Base-by-base conservation (phyloP, 2,113 vertebrate species). In the Pterocles burchelli region DNA sequence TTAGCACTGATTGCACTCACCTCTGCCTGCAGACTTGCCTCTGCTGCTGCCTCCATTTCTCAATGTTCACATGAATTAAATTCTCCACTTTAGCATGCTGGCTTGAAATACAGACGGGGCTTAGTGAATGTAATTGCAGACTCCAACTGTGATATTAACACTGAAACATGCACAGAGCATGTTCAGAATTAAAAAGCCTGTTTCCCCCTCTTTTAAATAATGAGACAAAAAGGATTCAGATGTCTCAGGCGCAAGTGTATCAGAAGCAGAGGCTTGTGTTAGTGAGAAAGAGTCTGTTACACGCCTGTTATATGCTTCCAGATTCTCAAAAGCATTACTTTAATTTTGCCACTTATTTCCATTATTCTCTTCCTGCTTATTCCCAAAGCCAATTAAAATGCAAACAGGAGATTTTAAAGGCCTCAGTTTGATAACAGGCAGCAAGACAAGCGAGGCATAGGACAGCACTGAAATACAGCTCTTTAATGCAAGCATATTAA, bases 371-470 rank as follows among this genome's bases (percentile, higher is more conserved):
- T 90, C 73, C 75, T 95, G 89, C 88, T 92, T 97, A 95, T 97
- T 97, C 96, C 95, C 90, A 93, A 92, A 97, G 96, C 97, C 97
- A 98, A 98, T 98, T 98, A 98, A 98, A 98, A 98, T 98, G 96
- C 97, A 97, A 97, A 97, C 95, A 93, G 91, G 90, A 97, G 94
- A 96, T 96, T 96, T 97, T 88, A 91, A 95, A 95, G 89, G 88
- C 91, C 96, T 93, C 85, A 77, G 88, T 89, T 94, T 97, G 97
- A 96, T 98, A 98, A 97, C 96, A 97, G 95, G 91, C 93, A 91
- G 93, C 57, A 93, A 97, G 97, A 97, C 94, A 97, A 97, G 94
- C 2, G 49, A 98, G 93, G 86, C 96, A 97, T 75, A 84, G 96
- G 97, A 91, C 63, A 95, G 94, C 91, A 93, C 80, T 97, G 95